Evolutionary conservation across 2,888 invertebrate genomes (phyloP), one percentile per base, ranked within the genome.

Genomic region (Tanypteryx hageni): DNA sequence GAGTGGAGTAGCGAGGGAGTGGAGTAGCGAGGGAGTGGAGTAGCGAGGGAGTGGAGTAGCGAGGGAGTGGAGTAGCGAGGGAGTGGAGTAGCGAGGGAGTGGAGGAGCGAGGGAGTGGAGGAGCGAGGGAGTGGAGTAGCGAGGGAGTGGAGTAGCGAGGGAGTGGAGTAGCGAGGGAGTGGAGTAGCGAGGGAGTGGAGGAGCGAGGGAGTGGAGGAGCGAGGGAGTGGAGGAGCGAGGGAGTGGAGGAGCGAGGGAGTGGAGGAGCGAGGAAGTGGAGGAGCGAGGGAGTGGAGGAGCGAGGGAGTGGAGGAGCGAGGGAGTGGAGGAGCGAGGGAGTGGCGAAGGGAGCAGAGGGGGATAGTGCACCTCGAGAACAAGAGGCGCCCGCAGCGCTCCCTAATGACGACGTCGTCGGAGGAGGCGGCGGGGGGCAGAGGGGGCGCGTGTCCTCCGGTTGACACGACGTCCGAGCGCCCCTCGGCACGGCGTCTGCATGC

Each of bases 391-490:
- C 61, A 86, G 86, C 61, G 86, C 61, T 22, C 16, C 27, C 86
- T 86, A 86, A 86, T 86, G 86, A 86, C 86, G 86, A 22, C 86
- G 82, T 27, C 82, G 31, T 4, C 31, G 82, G 76, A 7, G 31
- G 31, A 31, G 31, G 82, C 14, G 5, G 82, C 16, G 31, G 16
- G 82, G 13, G 31, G 31, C 82, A 13, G 14, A 4, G 31, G 31
- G 31, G 31, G 82, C 82, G 86, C 86, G 86, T 86, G 86, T 86
- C 86, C 59, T 61, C 82, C 31, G 14, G 14, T 9, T 27, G 76
- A 31, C 82, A 86, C 61, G 86, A 86, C 86, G 61, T 61, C 61
- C 85, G 84, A 56, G 84, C 57, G 84, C n/a, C 56, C 84, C 56
- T 44, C 85, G 4, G 59, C 27, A 13, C 27, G 85, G 59, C 11